These are phyloP conservation scores for Drosophila demipolita DNA, from an alignment of 2,888 invertebrate species.

Conservation along the genomic window DNA sequence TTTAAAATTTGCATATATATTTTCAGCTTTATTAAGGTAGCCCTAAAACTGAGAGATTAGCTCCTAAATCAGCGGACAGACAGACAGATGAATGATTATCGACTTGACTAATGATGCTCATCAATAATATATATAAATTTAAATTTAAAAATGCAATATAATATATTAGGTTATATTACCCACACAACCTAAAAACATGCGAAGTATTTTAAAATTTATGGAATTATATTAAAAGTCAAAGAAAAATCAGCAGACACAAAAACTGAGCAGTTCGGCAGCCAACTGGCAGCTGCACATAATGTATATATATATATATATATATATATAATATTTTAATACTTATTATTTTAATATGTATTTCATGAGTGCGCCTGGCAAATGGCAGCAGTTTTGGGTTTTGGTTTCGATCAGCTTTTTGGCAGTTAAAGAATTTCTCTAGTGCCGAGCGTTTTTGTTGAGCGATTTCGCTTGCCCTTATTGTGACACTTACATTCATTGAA, in stretches of 20 bases:
- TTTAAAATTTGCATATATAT: neutral
- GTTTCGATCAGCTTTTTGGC: slow-evolving; percentile 59
- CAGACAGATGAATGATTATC: neutral
- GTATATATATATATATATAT: slow-evolving; percentile 1
- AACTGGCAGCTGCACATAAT: slow-evolving; percentile 17
- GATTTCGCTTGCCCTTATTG: slow-evolving; percentile 60
- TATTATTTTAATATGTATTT: no score
- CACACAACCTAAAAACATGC: slow-evolving; percentile 18
- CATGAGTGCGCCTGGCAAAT: slow-evolving; percentile 42
- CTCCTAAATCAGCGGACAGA: neutral
- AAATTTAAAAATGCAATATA: neutral
- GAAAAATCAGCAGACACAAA: slow-evolving; percentile 17
- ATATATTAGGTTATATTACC: neutral
- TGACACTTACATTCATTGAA: slow-evolving; percentile 51
- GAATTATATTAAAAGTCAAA: slow-evolving; percentile 33
- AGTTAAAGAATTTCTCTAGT: slow-evolving; percentile 56
- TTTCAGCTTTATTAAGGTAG: neutral
- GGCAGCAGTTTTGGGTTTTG: slow-evolving; percentile 52
- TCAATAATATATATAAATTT: neutral
- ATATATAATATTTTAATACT: no score
- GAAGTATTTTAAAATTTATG: slow-evolving; percentile 59
- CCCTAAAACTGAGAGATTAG: neutral
- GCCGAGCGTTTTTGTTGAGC: slow-evolving; percentile 55
- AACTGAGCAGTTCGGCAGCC: slow-evolving; percentile 26
- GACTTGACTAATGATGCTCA: neutral